A percentile compares a stretch with the other conserved stretches of the same genome.
phyloP scores from a whole-genome alignment of 2,113 vertebrate genomes.

The Phalacrocorax carbo region DNA sequence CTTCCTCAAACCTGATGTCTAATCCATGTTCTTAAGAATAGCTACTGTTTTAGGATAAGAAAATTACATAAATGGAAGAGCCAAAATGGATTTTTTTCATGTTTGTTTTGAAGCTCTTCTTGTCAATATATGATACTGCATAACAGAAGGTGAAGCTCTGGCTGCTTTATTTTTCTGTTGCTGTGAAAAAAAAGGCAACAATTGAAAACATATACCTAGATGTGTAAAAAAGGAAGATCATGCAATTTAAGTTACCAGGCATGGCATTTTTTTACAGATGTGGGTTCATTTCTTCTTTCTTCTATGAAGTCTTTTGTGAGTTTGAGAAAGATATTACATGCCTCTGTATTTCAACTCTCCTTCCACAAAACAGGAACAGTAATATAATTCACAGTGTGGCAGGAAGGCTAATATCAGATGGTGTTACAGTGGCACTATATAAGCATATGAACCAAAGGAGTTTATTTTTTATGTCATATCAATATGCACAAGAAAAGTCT shows the following conservation, averaged over 20 bases:
- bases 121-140: neutral
- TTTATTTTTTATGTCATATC: neutral
- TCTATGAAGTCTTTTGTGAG: neutral
- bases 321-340: neutral
- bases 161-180: neutral
- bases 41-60: neutral
- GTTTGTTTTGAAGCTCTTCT: neutral
- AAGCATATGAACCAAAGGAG: neutral
- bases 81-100: neutral
- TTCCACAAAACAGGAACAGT: neutral
- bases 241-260: neutral
- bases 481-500: neutral
- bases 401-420: neutral
- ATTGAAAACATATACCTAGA: neutral
- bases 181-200: neutral
- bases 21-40: neutral
- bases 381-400: neutral
- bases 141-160: neutral
- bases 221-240: neutral
- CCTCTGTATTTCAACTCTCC: neutral
- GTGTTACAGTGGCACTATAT: neutral
- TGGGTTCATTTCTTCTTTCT: neutral
- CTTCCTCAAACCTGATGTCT: neutral
- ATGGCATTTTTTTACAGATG: neutral
- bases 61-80: neutral